Evolutionary conservation across 2,113 vertebrate species (phyloP), one percentile per base, ranked within the genome.

Genomic region (Anhinga anhinga): DNA sequence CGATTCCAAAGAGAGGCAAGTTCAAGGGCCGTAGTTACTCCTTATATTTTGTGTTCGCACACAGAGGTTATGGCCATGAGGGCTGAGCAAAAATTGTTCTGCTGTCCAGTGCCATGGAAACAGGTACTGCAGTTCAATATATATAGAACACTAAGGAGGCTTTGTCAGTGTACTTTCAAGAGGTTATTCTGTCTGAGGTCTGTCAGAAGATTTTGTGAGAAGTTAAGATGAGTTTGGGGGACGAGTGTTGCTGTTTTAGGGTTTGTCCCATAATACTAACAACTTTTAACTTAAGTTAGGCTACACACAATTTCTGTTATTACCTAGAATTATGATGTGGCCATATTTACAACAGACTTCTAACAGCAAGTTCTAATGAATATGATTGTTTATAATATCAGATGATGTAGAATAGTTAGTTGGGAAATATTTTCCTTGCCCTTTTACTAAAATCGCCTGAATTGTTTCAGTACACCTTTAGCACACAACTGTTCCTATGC

Each of bases 1-100:
- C 97, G 99, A 95, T 99, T 99, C 95, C 99, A 99, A 78, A 99
- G 98, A 96, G 99, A 99, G 98, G 99, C 99, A 94, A 97, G 98
- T 98, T 58, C 40, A 47, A 56, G 32, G 38, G 36, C 17, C 22
- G 1, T 16, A 29, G n/a, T 42, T 55, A 30, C 13, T 78, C 4
- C n/a, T n/a, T 58, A 0, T 15, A 10, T 34, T 32, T 79, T 23
- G 17, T 47, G 29, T 82, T 78, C 77, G 34, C 42, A 58, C 21
- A 23, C 11, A 34, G 13, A 47, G 4, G 30, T 61, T 59, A 79
- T 18, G 36, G 44, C n/a, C 34, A 16, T 16, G 18, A 73, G 79
- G 14, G 53, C 34, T 61, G 49, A 70, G 27, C 32, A 89, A 32
- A 74, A 74, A 62, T 13, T 36, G 11, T 67, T 81, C 32, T 53